A percentile compares a stretch with the other conserved stretches of the same genome.
These are phyloP conservation scores for Pomacea canaliculata DNA, from an alignment of 2,888 invertebrate genomes.

Conservation along the genomic window DNA sequence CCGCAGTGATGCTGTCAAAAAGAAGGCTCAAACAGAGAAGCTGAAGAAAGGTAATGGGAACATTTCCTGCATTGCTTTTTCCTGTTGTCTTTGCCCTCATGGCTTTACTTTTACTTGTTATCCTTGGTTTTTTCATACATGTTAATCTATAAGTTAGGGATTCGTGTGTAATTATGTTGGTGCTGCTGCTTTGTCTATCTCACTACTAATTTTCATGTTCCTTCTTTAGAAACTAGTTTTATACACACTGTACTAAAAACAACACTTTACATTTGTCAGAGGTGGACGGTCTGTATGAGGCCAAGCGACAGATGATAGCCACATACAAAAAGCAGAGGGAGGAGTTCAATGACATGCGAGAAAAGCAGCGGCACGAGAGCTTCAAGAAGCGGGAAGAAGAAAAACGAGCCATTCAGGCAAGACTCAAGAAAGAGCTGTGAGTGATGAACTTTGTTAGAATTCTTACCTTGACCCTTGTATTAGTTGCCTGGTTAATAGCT, in stretches of 20 bases:
- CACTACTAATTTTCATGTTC: too few species aligned
- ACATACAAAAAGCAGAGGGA: conserved; percentile 53
- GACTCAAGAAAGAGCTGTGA: conserved; percentile 52
- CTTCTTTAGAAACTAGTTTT: too few species aligned
- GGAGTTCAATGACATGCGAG: conserved; percentile 52
- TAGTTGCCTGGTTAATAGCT: too few species aligned
- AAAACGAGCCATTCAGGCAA: conserved; percentile 46
- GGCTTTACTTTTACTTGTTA: too few species aligned
- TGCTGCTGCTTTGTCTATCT: too few species aligned
- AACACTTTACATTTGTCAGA: conserved; percentile 39
- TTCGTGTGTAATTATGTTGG: too few species aligned
- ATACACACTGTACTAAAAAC: too few species aligned
- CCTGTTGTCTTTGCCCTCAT: conserved; percentile 3
- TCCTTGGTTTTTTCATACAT: too few species aligned
- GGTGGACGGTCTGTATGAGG: conserved; percentile 55
- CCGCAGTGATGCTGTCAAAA: conserved; percentile 1
- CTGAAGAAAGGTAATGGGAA: conserved; percentile 46
- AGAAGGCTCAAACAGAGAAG: conserved; percentile 48
- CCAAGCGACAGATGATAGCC: conserved; percentile 46
- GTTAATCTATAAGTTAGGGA: too few species aligned
- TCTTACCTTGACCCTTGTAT: too few species aligned
- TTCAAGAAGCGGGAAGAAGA: conserved; percentile 54
- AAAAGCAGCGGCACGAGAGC: conserved; percentile 52
- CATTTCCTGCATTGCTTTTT: background rate
- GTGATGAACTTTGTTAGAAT: conserved; percentile 12